Conservation (phyloP, 2,113 vertebrate genomes). For the Planiliza haematocheilus region DNA sequence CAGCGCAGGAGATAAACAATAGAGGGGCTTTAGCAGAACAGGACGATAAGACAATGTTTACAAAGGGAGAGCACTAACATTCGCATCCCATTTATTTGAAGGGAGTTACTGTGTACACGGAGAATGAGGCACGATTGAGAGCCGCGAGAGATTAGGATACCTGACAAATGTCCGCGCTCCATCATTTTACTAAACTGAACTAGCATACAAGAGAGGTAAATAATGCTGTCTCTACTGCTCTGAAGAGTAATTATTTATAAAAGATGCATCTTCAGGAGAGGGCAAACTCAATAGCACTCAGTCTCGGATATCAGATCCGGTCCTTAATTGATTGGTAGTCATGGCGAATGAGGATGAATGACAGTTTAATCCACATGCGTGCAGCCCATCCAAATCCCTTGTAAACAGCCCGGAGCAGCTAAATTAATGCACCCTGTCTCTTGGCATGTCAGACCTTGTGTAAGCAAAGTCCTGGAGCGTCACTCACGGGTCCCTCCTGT, state of each 20-base stretch:
- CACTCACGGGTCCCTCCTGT: conserved; percentile 12
- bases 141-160: conserved; percentile 8
- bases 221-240: not conserved
- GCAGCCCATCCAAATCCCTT: not conserved
- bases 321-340: not conserved
- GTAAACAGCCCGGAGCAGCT: conserved; percentile 28
- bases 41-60: conserved; percentile 56
- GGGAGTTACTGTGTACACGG: conserved; percentile 5
- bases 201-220: not conserved
- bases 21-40: conserved; percentile 50
- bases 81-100: conserved; percentile 46
- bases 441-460: conserved; percentile 33
- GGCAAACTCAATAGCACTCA: not conserved
- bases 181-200: conserved; percentile 22
- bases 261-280: not conserved
- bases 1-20: conserved; percentile 76
- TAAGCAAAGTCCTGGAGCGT: conserved; percentile 44
- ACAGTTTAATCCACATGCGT: not conserved
- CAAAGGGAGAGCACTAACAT: conserved; percentile 22
- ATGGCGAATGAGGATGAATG: not conserved
- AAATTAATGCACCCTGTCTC: conserved; percentile 34
- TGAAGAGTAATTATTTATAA: not conserved
- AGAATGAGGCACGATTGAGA: conserved; percentile 11
- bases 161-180: not conserved
- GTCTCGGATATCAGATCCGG: not conserved